phyloP scores from a whole-genome alignment of 1,140 invertebrate species.

The Habropoda laboriosa region DNA sequence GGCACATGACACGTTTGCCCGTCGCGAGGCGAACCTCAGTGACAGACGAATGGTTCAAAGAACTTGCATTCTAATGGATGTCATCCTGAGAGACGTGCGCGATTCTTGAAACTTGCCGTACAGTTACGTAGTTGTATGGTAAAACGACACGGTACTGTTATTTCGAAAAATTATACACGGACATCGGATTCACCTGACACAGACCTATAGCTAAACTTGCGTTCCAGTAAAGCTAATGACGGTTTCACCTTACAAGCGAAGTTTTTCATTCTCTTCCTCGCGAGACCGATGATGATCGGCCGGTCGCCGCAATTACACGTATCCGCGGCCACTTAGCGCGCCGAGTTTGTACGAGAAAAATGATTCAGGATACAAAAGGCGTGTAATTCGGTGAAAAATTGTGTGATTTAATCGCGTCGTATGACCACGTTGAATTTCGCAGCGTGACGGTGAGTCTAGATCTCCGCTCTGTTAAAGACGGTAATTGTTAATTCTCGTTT shows the following conservation, averaged over 20 bases:
- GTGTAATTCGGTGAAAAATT: conserved; percentile 37
- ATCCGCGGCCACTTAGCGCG: background rate
- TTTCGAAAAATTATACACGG: background rate
- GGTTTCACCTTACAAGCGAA: background rate
- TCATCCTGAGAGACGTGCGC: background rate
- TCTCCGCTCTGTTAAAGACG: conserved; percentile 34
- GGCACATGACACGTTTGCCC: background rate
- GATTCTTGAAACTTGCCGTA: conserved; percentile 5
- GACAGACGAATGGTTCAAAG: background rate
- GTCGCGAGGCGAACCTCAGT: background rate
- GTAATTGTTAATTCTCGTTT: conserved; percentile 45
- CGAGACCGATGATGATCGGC: background rate
- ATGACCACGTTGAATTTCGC: background rate
- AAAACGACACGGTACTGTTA: conserved; percentile 5
- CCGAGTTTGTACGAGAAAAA: background rate
- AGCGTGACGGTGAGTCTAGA: conserved; percentile 16
- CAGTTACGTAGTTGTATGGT: background rate
- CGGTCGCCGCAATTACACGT: background rate
- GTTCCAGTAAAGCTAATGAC: background rate
- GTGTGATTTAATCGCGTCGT: conserved; percentile 36
- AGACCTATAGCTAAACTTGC: background rate
- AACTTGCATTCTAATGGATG: conserved; percentile 6
- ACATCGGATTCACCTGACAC: background rate
- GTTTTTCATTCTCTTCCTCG: background rate
- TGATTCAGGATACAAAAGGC: no score